Evolutionary conservation across 2,797 vertebrate genomes (phyloP), one percentile per base, ranked within the genome.

Genomic region (Acanthornis magna): DNA sequence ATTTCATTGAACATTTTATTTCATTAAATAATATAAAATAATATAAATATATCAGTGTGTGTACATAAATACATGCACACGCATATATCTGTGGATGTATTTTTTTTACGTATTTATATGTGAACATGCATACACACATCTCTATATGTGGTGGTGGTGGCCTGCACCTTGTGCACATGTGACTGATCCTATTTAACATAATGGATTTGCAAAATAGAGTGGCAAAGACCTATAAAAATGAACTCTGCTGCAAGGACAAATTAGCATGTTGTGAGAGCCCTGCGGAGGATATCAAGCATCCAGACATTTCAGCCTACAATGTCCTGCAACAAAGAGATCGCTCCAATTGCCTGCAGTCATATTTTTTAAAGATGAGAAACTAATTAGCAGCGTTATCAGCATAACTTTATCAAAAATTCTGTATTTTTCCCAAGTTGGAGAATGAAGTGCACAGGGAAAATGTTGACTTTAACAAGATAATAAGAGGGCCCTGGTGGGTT

Each of bases 301-400:
- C 75, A 91, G 57, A 74, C 55, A 58, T 78, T 70, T 72, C 85
- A 93, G 72, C 47, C 78, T 62, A 62, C 81, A 76, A 71, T 36
- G 85, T 94, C 86, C 94, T 95, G 84, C 89, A 85, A 95, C 89
- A 95, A 91, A 95, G 91, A 74, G 63, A 86, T 87, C 0, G 3
- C 68, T 91, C 50, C 66, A 62, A 17, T 88, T 84, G 91, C 93
- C 92, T 80, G 47, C 68, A 91, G 93, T 70, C 55, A 30, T 66
- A 32, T 81, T 94, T 92, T 90, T 89, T 85, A 65, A 93, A 95
- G 81, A 95, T 66, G 91, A 96, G 58, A 61, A 94, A 93, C 75
- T 95, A 95, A 95, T 97, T 96, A 95, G 85, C 72, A 83, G 43
- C 76, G 70, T 86, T 94, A 95, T 94, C 92, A 80, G 83, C 88